These are phyloP conservation scores for Junco hyemalis DNA, from an alignment of 2,113 vertebrate species.

Conservation along the genomic window DNA sequence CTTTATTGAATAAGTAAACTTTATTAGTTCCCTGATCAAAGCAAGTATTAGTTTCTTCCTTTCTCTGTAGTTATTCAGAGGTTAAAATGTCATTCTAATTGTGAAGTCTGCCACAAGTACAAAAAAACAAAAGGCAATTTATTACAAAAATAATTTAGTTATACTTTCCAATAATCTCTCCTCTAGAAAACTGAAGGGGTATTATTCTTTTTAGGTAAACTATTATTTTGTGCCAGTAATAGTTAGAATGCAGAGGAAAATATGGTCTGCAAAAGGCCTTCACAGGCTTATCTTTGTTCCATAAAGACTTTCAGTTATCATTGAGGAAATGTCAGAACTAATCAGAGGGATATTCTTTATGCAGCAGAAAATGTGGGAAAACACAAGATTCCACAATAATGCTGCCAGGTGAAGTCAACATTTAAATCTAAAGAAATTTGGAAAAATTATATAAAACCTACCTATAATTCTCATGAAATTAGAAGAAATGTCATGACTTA, in stretches of 20 bases:
- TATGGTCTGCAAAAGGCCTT: background rate
- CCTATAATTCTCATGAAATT: background rate
- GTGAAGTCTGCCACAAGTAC: background rate
- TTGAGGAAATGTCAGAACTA: background rate
- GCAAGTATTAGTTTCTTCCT: background rate
- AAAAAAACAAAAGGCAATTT: slow-evolving; percentile 9
- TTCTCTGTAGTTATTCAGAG: background rate
- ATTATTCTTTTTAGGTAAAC: slow-evolving; percentile 20
- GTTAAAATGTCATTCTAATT: slow-evolving; percentile 2
- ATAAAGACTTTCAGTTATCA: background rate
- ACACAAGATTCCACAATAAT: background rate
- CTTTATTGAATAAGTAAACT: background rate
- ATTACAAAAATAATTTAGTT: slow-evolving; percentile 27
- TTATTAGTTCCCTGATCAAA: background rate
- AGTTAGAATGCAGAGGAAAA: slow-evolving; percentile 36
- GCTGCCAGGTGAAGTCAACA: background rate
- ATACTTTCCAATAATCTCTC: background rate
- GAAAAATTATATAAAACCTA: background rate
- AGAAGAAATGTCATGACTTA: background rate
- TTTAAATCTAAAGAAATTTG: background rate
- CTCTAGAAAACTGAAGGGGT: slow-evolving; percentile 16
- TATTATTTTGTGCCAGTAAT: slow-evolving; percentile 26
- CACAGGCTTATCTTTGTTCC: background rate
- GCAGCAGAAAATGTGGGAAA: background rate
- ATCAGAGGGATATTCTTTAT: background rate